Evolutionary conservation across 2,113 vertebrate species (phyloP).

Genomic region (Phocoena sinus): DNA sequence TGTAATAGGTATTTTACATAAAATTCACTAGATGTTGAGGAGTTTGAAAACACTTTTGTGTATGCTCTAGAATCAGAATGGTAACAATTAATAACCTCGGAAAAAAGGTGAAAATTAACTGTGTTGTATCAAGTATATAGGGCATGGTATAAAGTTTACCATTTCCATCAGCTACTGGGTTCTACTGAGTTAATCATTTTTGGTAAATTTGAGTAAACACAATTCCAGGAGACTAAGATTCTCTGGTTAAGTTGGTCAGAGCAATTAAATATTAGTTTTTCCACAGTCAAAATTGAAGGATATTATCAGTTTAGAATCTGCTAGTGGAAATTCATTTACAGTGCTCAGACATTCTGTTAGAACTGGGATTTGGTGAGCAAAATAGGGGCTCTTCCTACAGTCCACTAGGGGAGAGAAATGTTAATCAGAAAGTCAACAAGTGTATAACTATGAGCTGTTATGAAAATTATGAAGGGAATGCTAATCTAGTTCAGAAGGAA

Average conservation of each 20-base stretch:
- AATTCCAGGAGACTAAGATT: not conserved
- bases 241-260: not conserved
- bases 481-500: not conserved
- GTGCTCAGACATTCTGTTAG: not conserved
- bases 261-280: not conserved
- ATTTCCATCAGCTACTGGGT: not conserved
- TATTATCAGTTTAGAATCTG: not conserved
- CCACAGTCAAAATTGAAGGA: not conserved
- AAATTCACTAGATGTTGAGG: not conserved
- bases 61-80: not conserved
- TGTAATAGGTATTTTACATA: not conserved
- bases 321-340: not conserved
- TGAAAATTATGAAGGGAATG: not conserved
- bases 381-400: not conserved
- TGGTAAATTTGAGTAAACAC: not conserved
- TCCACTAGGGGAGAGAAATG: not conserved
- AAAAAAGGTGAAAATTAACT: not conserved
- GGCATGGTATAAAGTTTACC: not conserved
- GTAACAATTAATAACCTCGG: not conserved
- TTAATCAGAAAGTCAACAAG: not conserved
- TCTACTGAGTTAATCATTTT: not conserved
- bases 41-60: conserved; percentile 40
- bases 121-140: not conserved
- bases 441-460: not conserved
- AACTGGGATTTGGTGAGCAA: not conserved